phyloP scores from a whole-genome alignment of 2,797 vertebrate genomes.

The Micrastur ruficollis region DNA sequence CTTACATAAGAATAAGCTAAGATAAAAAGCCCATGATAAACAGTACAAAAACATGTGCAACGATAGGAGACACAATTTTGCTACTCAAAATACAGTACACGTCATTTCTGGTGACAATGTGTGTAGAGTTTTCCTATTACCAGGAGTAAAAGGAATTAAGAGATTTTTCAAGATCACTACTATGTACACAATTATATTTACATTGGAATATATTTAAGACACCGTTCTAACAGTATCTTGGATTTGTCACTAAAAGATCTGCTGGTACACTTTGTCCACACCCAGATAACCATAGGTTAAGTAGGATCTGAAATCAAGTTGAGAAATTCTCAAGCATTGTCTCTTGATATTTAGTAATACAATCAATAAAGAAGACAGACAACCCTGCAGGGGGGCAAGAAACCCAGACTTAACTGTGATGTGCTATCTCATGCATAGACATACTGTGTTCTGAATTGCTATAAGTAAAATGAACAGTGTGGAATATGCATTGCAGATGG shows the following conservation, averaged over 20 bases:
- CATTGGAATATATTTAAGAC: not conserved
- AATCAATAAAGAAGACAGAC: not conserved
- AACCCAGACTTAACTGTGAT: not conserved
- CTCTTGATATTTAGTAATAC: not conserved
- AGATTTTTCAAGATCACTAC: not conserved
- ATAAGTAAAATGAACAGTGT: not conserved
- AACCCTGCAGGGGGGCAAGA: not conserved
- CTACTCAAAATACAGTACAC: slow-evolving; percentile 1
- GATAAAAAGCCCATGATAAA: not conserved
- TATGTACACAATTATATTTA: not conserved
- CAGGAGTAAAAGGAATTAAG: slow-evolving; percentile 2
- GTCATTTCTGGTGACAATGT: not conserved
- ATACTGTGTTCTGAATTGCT: not conserved
- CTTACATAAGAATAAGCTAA: not conserved
- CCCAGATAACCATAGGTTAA: not conserved
- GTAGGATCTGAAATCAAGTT: not conserved
- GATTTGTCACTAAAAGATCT: not conserved
- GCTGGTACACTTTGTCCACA: not conserved
- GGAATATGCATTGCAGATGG: not conserved
- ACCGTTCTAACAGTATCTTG: not conserved
- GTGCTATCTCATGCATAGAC: not conserved
- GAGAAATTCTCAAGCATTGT: not conserved
- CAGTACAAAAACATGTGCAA: not conserved
- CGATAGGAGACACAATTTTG: not conserved
- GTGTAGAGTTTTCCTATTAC: not conserved